A percentile compares a stretch with the other conserved stretches of the same genome.
Conservation (phyloP, 1,140 invertebrate genomes). For the Neocloeon triangulifer region DNA sequence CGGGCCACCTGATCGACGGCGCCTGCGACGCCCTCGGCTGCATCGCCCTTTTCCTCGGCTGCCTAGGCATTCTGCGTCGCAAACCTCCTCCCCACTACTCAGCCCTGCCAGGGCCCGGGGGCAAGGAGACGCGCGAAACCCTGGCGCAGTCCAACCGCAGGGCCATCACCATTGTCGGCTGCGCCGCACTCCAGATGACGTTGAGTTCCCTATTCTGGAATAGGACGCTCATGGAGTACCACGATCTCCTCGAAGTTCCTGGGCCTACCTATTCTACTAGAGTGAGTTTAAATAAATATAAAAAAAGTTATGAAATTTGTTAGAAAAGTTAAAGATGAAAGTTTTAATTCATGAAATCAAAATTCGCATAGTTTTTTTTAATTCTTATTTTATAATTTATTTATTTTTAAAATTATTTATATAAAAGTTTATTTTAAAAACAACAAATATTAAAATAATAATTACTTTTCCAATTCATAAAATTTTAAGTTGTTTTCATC, state of each 20-base stretch:
- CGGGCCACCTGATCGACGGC: conserved; percentile 49
- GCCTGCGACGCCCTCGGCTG: conserved; percentile 49
- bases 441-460: too few species aligned
- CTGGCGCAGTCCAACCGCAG: neutral
- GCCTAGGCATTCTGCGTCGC: conserved; percentile 31
- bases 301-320: neutral
- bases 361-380: neutral
- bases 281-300: conserved; percentile 2
- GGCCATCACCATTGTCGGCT: neutral
- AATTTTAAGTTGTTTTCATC: too few species aligned
- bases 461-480: neutral
- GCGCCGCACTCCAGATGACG: conserved; percentile 27
- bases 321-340: neutral
- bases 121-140: neutral
- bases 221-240: conserved; percentile 53
- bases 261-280: conserved; percentile 21
- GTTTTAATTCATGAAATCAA: neutral
- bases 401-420: too few species aligned
- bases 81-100: conserved; percentile 1
- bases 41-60: conserved; percentile 35
- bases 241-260: conserved; percentile 41
- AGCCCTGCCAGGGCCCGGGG: neutral
- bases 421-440: too few species aligned
- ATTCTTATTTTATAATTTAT: neutral
- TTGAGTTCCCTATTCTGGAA: conserved; percentile 56